phyloP scores from a whole-genome alignment of 2,113 vertebrate species.

The Phaethornis superciliosus region DNA sequence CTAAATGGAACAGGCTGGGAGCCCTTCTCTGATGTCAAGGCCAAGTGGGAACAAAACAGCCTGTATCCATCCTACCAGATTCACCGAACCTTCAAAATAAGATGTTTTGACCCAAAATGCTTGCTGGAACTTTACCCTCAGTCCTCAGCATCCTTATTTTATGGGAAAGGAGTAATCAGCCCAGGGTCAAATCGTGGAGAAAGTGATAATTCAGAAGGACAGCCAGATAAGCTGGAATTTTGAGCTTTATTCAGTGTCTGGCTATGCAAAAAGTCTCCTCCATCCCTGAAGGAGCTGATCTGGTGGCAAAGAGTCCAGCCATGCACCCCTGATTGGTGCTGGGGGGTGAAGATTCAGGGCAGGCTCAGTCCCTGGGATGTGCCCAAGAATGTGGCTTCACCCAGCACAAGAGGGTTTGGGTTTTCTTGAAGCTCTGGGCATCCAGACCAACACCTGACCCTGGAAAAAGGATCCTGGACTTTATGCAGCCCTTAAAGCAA shows the following conservation, averaged over 20 bases:
- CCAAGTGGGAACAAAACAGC: neutral
- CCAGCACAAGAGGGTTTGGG: neutral
- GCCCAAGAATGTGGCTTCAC: fast-evolving
- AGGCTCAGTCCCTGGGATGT: neutral
- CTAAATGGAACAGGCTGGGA: fast-evolving
- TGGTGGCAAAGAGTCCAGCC: fast-evolving
- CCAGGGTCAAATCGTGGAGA: neutral
- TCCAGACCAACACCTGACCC: neutral
- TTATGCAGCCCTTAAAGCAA: neutral
- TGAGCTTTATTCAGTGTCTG: neutral
- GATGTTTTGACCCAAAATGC: neutral
- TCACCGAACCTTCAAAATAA: neutral
- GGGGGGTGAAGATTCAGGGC: neutral
- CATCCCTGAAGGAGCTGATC: neutral
- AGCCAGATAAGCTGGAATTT: neutral
- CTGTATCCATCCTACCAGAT: neutral
- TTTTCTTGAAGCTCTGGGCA: neutral
- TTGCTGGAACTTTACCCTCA: neutral
- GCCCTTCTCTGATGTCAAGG: neutral
- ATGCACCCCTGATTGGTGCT: neutral
- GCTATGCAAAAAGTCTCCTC: neutral
- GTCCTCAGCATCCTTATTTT: neutral
- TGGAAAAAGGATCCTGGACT: neutral
- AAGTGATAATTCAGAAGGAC: neutral
- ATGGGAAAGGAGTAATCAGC: neutral